Evolutionary conservation across 2,113 vertebrate species (phyloP).

Genomic region (Lasiurus borealis): DNA sequence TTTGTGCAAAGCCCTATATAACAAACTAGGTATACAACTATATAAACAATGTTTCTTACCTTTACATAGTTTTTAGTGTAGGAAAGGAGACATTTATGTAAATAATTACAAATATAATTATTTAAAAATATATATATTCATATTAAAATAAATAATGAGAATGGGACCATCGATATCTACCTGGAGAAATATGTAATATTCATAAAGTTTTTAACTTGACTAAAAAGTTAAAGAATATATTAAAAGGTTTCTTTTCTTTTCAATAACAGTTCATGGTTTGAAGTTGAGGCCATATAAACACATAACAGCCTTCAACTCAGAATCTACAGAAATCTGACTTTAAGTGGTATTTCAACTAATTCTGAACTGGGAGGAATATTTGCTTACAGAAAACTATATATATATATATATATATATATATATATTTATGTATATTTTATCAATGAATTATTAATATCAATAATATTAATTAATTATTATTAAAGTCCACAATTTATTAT

Average conservation of each 20-base stretch:
- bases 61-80: not conserved
- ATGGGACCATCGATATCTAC: not conserved
- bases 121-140: not conserved
- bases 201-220: not conserved
- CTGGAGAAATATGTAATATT: not conserved
- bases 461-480: not conserved
- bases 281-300: not conserved
- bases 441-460: not conserved
- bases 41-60: not conserved
- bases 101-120: not conserved
- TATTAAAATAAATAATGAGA: not conserved
- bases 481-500: not conserved
- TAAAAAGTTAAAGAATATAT: not conserved
- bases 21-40: not conserved
- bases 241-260: conserved; percentile 1
- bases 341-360: not conserved
- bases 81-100: not conserved
- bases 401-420: not conserved
- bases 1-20: not conserved
- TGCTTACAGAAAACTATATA: not conserved
- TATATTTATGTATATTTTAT: not conserved
- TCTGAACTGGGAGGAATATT: not conserved
- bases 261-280: not conserved
- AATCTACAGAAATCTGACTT: not conserved
- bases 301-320: not conserved